phyloP scores from a whole-genome alignment of 2,113 vertebrate species.

The Atlantisia rogersi region DNA sequence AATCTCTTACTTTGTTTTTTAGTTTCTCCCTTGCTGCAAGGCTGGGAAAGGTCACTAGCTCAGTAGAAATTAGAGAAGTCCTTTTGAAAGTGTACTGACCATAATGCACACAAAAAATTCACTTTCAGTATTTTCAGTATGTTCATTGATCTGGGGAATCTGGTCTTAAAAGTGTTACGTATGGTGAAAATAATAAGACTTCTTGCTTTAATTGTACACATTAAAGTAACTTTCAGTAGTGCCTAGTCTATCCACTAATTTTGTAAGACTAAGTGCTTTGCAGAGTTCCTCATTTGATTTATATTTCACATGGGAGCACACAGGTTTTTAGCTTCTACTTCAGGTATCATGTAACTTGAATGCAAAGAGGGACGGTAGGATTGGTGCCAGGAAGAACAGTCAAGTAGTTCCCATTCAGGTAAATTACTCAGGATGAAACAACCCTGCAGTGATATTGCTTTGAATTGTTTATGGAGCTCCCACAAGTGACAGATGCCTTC shows the following conservation, averaged over 20 bases:
- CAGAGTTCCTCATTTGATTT: background rate
- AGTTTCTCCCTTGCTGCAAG: background rate
- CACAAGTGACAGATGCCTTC: background rate
- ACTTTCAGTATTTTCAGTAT: background rate
- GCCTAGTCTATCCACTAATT: background rate
- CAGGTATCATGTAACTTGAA: background rate
- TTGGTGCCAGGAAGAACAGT: background rate
- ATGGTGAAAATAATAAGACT: background rate
- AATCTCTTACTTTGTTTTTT: background rate
- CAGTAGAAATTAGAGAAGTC: background rate
- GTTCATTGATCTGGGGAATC: background rate
- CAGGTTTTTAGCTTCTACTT: background rate
- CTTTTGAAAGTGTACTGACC: background rate
- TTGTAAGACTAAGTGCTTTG: background rate
- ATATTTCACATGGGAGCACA: background rate
- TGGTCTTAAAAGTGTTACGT: background rate
- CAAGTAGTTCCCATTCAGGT: background rate
- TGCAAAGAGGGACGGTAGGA: background rate
- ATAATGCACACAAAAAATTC: background rate
- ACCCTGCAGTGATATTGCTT: background rate
- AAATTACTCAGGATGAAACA: conserved; percentile 1
- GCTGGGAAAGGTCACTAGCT: background rate
- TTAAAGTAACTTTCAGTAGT: background rate
- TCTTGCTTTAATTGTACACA: background rate
- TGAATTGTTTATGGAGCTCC: background rate